Percentiles rank a stretch among this genome's conserved stretches.
phyloP scores from a whole-genome alignment of 2,113 vertebrate genomes.

The Chamaea fasciata region DNA sequence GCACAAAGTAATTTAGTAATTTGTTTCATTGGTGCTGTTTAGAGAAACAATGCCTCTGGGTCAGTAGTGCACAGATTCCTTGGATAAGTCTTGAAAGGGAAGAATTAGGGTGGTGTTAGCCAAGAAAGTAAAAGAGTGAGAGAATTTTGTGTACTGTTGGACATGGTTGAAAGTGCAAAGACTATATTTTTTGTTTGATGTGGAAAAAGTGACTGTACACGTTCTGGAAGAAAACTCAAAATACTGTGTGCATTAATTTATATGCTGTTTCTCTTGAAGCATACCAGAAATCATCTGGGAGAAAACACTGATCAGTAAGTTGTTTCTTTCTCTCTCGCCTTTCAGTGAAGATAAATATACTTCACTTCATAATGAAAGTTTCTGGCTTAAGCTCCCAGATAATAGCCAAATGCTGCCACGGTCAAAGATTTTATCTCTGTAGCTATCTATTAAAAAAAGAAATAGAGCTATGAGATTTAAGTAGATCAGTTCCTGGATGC shows the following conservation, averaged over 20 bases:
- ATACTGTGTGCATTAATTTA: slow-evolving; percentile 54
- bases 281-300: slow-evolving; percentile 35
- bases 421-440: not conserved
- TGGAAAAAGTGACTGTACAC: slow-evolving; percentile 40
- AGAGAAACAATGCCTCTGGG: slow-evolving; percentile 55
- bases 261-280: slow-evolving; percentile 53
- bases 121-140: slow-evolving; percentile 63
- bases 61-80: slow-evolving; percentile 60
- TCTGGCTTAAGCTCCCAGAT: not conserved
- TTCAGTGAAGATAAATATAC: not conserved
- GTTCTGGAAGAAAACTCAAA: slow-evolving; percentile 52
- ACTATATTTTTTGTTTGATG: slow-evolving; percentile 45
- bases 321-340: not conserved
- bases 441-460: not conserved
- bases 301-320: not conserved
- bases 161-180: slow-evolving; percentile 52
- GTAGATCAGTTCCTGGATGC: not conserved
- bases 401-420: slow-evolving; percentile 2
- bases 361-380: not conserved
- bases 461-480: not conserved
- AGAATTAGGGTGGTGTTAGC: slow-evolving; percentile 36
- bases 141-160: slow-evolving; percentile 65
- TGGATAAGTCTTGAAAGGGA: slow-evolving; percentile 53
- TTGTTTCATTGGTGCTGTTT: slow-evolving; percentile 44
- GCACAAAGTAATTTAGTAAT: slow-evolving; percentile 45